These are phyloP conservation scores for Sarcophilus harrisii DNA, from an alignment of 2,797 vertebrate species.

Conservation along the genomic window DNA sequence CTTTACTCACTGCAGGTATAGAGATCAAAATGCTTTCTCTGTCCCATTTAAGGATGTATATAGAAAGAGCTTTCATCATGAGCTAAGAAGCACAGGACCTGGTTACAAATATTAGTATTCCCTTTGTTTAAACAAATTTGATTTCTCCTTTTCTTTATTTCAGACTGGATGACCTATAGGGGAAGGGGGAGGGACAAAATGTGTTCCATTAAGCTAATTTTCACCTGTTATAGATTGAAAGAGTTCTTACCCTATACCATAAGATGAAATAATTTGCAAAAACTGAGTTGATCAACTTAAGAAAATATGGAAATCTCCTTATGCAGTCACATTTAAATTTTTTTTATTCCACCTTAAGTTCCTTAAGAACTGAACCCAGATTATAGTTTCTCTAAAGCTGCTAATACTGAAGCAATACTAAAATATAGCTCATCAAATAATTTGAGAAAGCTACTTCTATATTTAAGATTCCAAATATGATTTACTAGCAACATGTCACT, in stretches of 20 bases:
- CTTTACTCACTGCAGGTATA: slow-evolving; percentile 28
- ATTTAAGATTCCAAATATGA: neutral
- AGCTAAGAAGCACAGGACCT: slow-evolving; percentile 70
- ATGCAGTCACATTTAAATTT: neutral
- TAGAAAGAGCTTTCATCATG: slow-evolving; percentile 14
- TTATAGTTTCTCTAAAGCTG: neutral
- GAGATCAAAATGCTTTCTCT: slow-evolving; percentile 37
- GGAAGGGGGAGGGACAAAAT: neutral
- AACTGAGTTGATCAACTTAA: neutral
- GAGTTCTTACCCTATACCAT: slow-evolving; percentile 16
- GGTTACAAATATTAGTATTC: neutral
- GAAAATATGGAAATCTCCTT: slow-evolving; percentile 15
- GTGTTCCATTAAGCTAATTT: neutral
- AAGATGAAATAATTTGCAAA: neutral
- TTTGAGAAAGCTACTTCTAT: slow-evolving; percentile 25
- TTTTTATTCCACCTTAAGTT: neutral
- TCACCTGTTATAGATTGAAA: neutral
- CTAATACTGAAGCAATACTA: neutral
- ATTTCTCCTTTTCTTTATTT: neutral
- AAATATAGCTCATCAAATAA: neutral
- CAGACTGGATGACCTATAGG: neutral
- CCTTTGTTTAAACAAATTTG: slow-evolving; percentile 42
- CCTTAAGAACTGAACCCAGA: slow-evolving; percentile 20
- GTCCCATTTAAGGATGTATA: slow-evolving; percentile 7
- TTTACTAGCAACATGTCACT: slow-evolving; percentile 33